Evolutionary conservation across 2,888 invertebrate genomes (phyloP).

Genomic region (Pandemis cinnamomeana): DNA sequence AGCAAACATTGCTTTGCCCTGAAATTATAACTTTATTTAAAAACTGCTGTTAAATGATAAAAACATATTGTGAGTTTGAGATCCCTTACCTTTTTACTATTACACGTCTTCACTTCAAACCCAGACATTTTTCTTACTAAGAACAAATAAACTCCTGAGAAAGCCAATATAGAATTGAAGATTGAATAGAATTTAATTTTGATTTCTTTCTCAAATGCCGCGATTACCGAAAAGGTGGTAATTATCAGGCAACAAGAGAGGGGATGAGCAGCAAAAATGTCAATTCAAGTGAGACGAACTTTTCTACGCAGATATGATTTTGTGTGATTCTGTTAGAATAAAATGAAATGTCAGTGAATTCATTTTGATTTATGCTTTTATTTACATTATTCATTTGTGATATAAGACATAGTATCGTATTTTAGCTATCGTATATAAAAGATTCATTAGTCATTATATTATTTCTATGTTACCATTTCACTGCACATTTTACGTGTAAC

Average conservation of each 20-base stretch:
- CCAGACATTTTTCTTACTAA: slow-evolving; percentile 63
- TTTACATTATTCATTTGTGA: too few species aligned
- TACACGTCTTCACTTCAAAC: slow-evolving; percentile 70
- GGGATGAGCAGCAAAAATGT: slow-evolving; percentile 5
- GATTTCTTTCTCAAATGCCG: slow-evolving; percentile 17
- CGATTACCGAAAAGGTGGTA: slow-evolving; percentile 1
- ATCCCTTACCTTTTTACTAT: slow-evolving; percentile 70
- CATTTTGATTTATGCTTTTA: too few species aligned
- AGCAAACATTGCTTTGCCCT: slow-evolving; percentile 95
- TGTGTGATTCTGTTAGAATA: background rate
- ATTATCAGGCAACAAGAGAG: background rate
- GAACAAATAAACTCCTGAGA: background rate
- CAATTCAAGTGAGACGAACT: slow-evolving; percentile 11
- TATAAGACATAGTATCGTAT: too few species aligned
- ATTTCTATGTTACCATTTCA: too few species aligned
- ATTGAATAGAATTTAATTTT: background rate
- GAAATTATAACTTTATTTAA: slow-evolving; percentile 48
- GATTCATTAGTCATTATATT: too few species aligned
- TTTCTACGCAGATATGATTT: slow-evolving; percentile 16
- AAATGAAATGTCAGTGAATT: too few species aligned
- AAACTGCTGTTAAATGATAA: background rate
- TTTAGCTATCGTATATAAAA: too few species aligned
- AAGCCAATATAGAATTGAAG: background rate
- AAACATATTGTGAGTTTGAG: slow-evolving; percentile 2
- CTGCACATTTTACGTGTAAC: background rate